These are phyloP conservation scores for Proteles cristata DNA, from an alignment of 2,113 vertebrate genomes.

Conservation along the genomic window DNA sequence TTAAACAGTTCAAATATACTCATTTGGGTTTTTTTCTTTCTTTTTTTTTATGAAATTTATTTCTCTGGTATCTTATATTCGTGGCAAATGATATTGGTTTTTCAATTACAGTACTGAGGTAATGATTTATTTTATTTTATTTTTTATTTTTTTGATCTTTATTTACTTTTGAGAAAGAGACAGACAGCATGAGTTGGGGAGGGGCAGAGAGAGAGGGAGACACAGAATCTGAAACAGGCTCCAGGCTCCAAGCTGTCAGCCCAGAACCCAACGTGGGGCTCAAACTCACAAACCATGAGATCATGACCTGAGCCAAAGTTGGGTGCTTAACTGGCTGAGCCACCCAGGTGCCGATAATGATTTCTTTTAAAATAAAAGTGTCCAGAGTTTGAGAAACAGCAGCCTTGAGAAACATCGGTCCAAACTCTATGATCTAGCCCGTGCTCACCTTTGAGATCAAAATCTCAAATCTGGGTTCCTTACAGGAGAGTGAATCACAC, in stretches of 20 bases:
- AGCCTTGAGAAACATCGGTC: neutral
- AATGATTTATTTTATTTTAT: neutral
- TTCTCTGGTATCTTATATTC: neutral
- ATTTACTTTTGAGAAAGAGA: no score
- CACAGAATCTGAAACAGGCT: no score
- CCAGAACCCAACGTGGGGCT: no score
- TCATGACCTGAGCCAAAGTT: no score
- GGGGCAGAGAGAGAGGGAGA: no score
- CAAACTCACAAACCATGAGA: no score
- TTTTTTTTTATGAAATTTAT: neutral
- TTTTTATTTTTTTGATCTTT: no score
- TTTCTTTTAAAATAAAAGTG: neutral
- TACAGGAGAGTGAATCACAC: accelerated
- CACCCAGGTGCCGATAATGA: no score
- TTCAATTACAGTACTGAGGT: neutral
- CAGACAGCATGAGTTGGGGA: no score
- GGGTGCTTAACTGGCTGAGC: no score
- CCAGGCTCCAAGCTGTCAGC: no score
- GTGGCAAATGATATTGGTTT: neutral
- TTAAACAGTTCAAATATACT: neutral
- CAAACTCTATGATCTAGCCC: neutral
- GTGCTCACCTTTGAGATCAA: no score
- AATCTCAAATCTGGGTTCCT: neutral
- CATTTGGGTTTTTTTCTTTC: neutral
- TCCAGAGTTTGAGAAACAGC: neutral